Evolutionary conservation across 2,888 invertebrate genomes (phyloP).

Genomic region (Hofmannophila pseudospretella): DNA sequence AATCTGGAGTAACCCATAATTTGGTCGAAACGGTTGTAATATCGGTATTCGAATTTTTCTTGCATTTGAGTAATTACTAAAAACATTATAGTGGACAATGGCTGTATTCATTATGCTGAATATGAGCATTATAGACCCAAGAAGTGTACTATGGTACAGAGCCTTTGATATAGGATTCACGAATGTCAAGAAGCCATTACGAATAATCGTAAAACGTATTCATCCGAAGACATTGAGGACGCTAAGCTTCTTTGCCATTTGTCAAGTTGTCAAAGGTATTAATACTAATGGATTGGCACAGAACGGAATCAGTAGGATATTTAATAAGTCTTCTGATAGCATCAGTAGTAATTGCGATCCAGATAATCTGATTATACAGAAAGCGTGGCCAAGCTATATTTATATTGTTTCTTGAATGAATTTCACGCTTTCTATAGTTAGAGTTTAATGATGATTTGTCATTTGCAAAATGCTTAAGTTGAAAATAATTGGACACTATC

Average conservation of each 20-base stretch:
- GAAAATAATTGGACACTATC: not conserved
- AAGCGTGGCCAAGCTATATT: constrained; percentile 25
- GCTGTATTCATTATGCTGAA: too few species aligned
- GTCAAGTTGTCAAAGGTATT: constrained; percentile 17
- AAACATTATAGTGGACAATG: too few species aligned
- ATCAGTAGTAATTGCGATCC: constrained; percentile 19
- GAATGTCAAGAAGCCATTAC: constrained; percentile 3
- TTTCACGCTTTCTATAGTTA: constrained; percentile 22
- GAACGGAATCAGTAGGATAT: constrained; percentile 22
- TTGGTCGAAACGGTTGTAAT: too few species aligned
- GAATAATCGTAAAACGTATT: constrained; percentile 2
- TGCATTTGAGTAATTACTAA: too few species aligned
- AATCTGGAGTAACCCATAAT: too few species aligned
- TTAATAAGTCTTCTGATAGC: constrained; percentile 18
- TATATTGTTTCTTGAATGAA: constrained; percentile 18
- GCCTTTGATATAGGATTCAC: not conserved
- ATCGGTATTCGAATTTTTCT: too few species aligned
- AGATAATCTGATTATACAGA: constrained; percentile 33
- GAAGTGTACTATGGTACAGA: too few species aligned
- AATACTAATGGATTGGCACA: constrained; percentile 22
- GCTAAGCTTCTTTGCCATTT: constrained; percentile 21
- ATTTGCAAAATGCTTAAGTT: not conserved
- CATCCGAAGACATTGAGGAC: constrained; percentile 11
- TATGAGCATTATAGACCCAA: too few species aligned
- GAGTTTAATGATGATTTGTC: constrained; percentile 4